Evolutionary conservation across 2,888 invertebrate genomes (phyloP).

Genomic region (Tiliacea aurago): DNA sequence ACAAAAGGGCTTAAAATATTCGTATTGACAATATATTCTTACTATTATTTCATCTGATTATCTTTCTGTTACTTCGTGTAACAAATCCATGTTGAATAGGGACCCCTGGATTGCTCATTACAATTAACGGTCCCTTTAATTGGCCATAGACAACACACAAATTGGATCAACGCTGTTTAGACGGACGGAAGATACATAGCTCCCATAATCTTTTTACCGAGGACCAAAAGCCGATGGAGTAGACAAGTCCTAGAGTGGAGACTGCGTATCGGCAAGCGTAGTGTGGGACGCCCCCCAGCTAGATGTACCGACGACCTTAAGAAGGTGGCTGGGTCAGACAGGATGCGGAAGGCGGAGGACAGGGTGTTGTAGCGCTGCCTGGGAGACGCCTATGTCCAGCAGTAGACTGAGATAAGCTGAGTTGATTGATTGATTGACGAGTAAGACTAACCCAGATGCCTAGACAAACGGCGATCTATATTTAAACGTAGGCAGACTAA

Average conservation of each 20-base stretch:
- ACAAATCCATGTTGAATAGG: not conserved
- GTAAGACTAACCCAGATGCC: not conserved
- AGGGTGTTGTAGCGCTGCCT: too few relatives aligned
- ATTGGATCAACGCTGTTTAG: not conserved
- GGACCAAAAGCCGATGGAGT: too few relatives aligned
- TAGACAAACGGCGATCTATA: slow-evolving; percentile 30
- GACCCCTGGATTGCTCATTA: not conserved
- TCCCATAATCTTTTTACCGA: not conserved
- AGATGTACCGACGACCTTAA: too few relatives aligned
- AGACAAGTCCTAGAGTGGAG: too few relatives aligned
- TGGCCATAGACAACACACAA: not conserved
- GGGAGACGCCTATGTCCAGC: too few relatives aligned
- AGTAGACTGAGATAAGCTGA: too few relatives aligned
- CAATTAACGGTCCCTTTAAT: not conserved
- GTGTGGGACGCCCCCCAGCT: too few relatives aligned
- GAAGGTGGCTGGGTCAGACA: too few relatives aligned
- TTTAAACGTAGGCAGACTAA: slow-evolving; percentile 40
- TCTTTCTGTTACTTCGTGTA: not conserved
- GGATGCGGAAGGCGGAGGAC: too few relatives aligned
- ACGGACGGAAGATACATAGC: not conserved
- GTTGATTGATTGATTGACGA: too few relatives aligned
- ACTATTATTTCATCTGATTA: not conserved
- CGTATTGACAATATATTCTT: not conserved
- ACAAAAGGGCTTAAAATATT: not conserved
- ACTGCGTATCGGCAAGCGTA: too few relatives aligned